Evolutionary conservation across 2,113 vertebrate genomes (phyloP), one percentile per base, ranked within the genome.

Genomic region (Varanus salvator): DNA sequence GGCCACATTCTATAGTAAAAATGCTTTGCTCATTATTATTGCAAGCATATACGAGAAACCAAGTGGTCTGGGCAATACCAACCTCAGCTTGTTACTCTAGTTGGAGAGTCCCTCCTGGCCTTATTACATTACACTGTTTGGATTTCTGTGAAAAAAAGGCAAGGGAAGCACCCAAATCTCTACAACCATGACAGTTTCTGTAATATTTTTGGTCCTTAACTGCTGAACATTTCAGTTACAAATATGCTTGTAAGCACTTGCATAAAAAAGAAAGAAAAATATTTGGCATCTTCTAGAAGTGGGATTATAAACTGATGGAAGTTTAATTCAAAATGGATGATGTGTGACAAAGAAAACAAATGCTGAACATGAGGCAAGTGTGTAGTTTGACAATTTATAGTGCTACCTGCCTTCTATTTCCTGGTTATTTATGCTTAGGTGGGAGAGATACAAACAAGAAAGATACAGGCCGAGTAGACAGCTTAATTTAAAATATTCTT

Each of bases 311-410:
- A 92, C 9, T 77, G 87, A 94, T 92, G 85, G 91, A 94, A 85
- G 92, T 95, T 93, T 93, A 93, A 91, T 91, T 96, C 90, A 92
- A 96, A 95, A 96, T 89, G 89, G 93, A 96, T 96, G 94, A 91
- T 85, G 92, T 87, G 0, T 8, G 38, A 38, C 77, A 71, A 92
- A 85, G 66, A 92, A 93, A 95, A 93, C 88, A 93, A 92, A 96
- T 95, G 86, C 90, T 90, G 92, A 96, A 94, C 93, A 95, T 81
- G 93, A 94, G 75, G 91, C 94, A 93, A 89, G 88, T 90, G 96
- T 90, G 90, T 95, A 94, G 89, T 91, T 84, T 94, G 93, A 94
- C 90, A 94, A 95, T 96, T 96, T 95, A 94, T 94, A 95, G 94
- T 68, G 85, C 89, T 93, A 95, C 95, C 95, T 95, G 92, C 90